Conservation (phyloP, 2,888 invertebrate species). For the Sinhomidia bicolor region DNA sequence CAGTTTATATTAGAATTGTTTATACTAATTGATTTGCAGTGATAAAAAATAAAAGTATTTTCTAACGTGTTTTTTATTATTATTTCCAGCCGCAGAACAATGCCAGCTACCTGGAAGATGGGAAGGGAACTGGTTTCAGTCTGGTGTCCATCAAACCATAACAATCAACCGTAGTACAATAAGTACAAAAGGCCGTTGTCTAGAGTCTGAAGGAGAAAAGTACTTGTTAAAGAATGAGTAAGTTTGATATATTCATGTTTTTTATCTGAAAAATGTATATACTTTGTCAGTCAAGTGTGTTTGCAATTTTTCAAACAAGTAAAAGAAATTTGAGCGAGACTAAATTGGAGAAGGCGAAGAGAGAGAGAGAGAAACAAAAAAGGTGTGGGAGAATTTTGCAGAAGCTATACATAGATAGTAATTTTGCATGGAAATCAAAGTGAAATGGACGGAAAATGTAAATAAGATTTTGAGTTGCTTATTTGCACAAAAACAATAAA, state of each 20-base stretch:
- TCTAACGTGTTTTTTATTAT: background rate
- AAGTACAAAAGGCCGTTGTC: constrained; percentile 87
- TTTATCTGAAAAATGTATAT: background rate
- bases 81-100: constrained; percentile 72
- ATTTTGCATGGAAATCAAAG: background rate
- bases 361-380: too few species aligned
- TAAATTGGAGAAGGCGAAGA: too few species aligned
- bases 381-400: background rate
- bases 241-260: constrained; percentile 57
- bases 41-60: background rate
- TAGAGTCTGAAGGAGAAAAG: constrained; percentile 86
- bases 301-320: too few species aligned
- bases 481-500: constrained; percentile 28
- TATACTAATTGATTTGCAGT: background rate
- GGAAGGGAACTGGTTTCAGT: constrained; percentile 84
- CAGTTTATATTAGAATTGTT: too few species aligned
- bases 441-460: constrained; percentile 5
- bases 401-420: too few species aligned
- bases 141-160: constrained; percentile 84
- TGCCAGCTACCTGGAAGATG: constrained; percentile 75
- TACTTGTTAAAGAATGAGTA: constrained; percentile 84
- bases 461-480: background rate
- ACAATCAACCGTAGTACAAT: constrained; percentile 83
- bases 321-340: too few species aligned
- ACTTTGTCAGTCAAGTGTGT: too few species aligned